These are phyloP conservation scores for Macrobrachium nipponense DNA, from an alignment of 1,140 invertebrate genomes.

Conservation along the genomic window DNA sequence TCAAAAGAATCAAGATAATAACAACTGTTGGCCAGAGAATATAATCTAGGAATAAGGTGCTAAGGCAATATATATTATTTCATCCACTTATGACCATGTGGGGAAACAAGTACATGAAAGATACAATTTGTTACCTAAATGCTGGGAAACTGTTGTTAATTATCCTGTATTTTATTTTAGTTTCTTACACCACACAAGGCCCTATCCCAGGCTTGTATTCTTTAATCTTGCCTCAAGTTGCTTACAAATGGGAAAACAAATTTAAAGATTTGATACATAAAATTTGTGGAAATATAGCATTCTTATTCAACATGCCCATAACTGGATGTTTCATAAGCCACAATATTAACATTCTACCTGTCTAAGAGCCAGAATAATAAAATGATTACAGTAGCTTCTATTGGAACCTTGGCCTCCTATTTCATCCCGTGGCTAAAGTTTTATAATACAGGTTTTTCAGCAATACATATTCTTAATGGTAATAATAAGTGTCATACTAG, in stretches of 20 bases:
- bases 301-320: slow-evolving; percentile 59
- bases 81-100: slow-evolving; percentile 55
- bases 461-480: slow-evolving; percentile 43
- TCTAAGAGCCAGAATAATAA: slow-evolving; percentile 56
- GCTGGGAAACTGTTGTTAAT: slow-evolving; percentile 26
- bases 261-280: slow-evolving; percentile 33
- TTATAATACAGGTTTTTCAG: slow-evolving; percentile 11
- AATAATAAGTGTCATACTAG: slow-evolving; percentile 52
- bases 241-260: slow-evolving; percentile 19
- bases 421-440: slow-evolving; percentile 45
- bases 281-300: slow-evolving; percentile 36
- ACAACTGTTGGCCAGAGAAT: slow-evolving; percentile 59
- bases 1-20: slow-evolving; percentile 51
- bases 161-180: slow-evolving; percentile 2
- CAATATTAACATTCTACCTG: slow-evolving; percentile 43
- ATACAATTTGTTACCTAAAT: slow-evolving; percentile 15
- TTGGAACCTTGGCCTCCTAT: slow-evolving; percentile 46
- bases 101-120: slow-evolving; percentile 34
- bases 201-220: slow-evolving; percentile 16
- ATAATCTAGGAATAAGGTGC: slow-evolving; percentile 51
- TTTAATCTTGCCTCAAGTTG: slow-evolving; percentile 36
- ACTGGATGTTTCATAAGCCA: slow-evolving; percentile 59
- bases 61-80: slow-evolving; percentile 56
- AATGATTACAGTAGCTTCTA: slow-evolving; percentile 54
- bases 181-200: background rate